Conservation (phyloP, 2,888 invertebrate genomes). For the Perizoma affinitatum region DNA sequence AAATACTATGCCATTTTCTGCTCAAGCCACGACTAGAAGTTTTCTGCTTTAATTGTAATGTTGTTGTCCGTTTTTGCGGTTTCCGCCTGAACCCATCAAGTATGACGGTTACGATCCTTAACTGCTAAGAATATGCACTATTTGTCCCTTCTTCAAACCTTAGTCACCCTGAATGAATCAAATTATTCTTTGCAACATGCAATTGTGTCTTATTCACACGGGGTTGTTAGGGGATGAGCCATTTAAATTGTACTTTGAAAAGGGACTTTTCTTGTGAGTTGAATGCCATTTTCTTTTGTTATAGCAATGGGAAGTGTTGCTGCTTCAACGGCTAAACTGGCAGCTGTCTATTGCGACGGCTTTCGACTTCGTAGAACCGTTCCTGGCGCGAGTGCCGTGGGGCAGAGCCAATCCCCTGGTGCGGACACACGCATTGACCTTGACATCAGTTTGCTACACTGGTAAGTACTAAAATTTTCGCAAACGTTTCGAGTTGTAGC, state of each 20-base stretch:
- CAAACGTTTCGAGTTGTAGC: slow-evolving; percentile 28
- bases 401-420: slow-evolving; percentile 85
- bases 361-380: slow-evolving; percentile 92
- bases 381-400: slow-evolving; percentile 87
- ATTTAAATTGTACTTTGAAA: slow-evolving; percentile 42
- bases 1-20: background rate
- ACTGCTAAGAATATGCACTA: slow-evolving; percentile 62
- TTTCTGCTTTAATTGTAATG: slow-evolving; percentile 65
- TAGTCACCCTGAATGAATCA: slow-evolving; percentile 44
- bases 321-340: slow-evolving; percentile 91
- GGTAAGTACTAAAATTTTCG: slow-evolving; percentile 80
- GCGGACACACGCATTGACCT: slow-evolving; percentile 89
- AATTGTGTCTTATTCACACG: slow-evolving; percentile 58
- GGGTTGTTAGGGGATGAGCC: slow-evolving; percentile 53
- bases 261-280: slow-evolving; percentile 32
- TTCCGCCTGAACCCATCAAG: slow-evolving; percentile 73
- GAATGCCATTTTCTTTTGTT: slow-evolving; percentile 53
- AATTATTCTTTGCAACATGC: slow-evolving; percentile 44
- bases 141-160: slow-evolving; percentile 56
- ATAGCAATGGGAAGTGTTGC: slow-evolving; percentile 92
- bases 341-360: slow-evolving; percentile 91
- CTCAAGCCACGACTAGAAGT: slow-evolving; percentile 45
- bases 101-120: slow-evolving; percentile 79
- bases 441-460: slow-evolving; percentile 91
- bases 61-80: slow-evolving; percentile 80